A percentile compares a stretch with the other conserved stretches of the same genome.
These are phyloP conservation scores for Diplazon laetatorius DNA, from an alignment of 2,888 invertebrate species.

Conservation along the genomic window DNA sequence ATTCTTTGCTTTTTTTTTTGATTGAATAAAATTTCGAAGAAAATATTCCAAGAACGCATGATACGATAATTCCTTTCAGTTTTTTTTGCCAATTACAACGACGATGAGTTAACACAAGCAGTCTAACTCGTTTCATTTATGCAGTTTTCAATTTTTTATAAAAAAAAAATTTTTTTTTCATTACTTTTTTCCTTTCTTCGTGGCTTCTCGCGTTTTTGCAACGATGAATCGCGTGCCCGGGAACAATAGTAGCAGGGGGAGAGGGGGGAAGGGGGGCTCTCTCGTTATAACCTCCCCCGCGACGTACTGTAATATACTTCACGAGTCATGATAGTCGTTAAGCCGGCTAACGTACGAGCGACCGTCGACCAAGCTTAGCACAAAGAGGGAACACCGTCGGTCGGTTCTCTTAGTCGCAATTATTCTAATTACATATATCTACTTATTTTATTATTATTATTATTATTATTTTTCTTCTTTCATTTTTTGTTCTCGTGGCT, in stretches of 20 bases:
- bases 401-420: conserved; percentile 40
- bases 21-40: too few species aligned
- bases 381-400: conserved; percentile 17
- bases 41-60: too few species aligned
- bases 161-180: conserved; percentile 20
- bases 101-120: conserved; percentile 25
- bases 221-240: conserved; percentile 53
- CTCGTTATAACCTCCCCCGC: conserved; percentile 41
- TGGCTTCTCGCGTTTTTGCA: conserved; percentile 18
- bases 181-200: conserved; percentile 15
- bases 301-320: conserved; percentile 37
- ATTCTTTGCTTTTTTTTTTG: too few species aligned
- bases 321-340: conserved; percentile 51
- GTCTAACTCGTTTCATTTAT: conserved; percentile 31
- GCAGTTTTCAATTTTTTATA: conserved; percentile 8
- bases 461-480: too few species aligned
- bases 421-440: conserved; percentile 55
- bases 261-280: too few species aligned
- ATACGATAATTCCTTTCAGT: too few species aligned
- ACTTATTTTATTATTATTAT: too few species aligned
- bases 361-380: conserved; percentile 9
- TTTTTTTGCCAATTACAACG: too few species aligned
- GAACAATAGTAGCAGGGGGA: conserved; percentile 57
- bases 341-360: conserved; percentile 38
- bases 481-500: neutral